Evolutionary conservation across 2,113 vertebrate species (phyloP).

Genomic region (Calidris pygmaea): DNA sequence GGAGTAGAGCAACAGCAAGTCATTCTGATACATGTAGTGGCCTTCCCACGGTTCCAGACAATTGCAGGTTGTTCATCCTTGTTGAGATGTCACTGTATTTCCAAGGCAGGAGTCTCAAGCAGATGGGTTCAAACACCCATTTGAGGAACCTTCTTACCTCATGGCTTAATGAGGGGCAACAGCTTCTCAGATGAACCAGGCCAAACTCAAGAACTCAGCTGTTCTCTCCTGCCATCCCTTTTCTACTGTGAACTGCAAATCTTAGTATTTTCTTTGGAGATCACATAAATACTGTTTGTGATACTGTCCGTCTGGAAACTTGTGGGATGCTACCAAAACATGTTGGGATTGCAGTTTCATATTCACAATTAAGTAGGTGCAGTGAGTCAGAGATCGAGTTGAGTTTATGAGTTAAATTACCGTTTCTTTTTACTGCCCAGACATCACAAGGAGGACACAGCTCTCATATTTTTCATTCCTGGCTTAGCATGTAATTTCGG

Average conservation of each 20-base stretch:
- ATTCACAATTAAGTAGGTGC: neutral
- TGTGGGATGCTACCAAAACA: neutral
- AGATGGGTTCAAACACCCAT: neutral
- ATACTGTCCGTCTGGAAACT: neutral
- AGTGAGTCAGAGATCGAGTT: neutral
- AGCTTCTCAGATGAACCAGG: neutral
- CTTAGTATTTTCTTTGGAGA: neutral
- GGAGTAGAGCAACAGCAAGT: neutral
- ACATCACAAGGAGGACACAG: neutral
- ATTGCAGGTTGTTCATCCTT: neutral
- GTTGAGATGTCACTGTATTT: neutral
- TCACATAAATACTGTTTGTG: neutral
- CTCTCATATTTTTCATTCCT: neutral
- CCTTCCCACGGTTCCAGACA: neutral
- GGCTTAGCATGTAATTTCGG: neutral
- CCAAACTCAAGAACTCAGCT: neutral
- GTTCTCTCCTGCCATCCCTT: neutral
- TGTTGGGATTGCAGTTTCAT: neutral
- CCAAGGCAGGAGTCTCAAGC: neutral
- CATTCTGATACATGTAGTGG: neutral
- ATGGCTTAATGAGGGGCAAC: accelerated
- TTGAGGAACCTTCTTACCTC: neutral
- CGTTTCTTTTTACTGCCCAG: neutral
- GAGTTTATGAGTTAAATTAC: neutral
- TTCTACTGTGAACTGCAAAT: neutral